A percentile compares a stretch with the other conserved stretches of the same genome.
Conservation (phyloP, 2,888 invertebrate species). For the Synanthedon myopaeformis region DNA sequence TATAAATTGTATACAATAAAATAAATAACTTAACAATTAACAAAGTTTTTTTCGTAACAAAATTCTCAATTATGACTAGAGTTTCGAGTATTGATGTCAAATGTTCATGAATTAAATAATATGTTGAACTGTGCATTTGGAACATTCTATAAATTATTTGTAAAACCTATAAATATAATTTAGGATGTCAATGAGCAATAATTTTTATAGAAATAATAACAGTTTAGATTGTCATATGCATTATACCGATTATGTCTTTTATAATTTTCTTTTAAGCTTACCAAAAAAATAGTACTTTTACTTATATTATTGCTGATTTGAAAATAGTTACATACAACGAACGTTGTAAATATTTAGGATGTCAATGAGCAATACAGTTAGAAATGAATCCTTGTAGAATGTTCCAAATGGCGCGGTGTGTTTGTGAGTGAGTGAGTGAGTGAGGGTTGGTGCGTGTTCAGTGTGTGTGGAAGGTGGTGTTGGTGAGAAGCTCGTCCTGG, state of each 20-base stretch:
- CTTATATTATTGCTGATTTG: too few relatives aligned
- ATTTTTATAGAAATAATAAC: too few relatives aligned
- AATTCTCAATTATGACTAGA: slow-evolving; percentile 49
- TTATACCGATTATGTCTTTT: too few relatives aligned
- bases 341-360: too few relatives aligned
- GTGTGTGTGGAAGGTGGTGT: slow-evolving; percentile 24
- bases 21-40: slow-evolving; percentile 52
- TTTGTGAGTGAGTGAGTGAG: background rate
- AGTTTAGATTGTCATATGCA: too few relatives aligned
- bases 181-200: too few relatives aligned
- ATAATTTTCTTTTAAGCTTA: too few relatives aligned
- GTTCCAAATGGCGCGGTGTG: background rate
- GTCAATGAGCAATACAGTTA: too few relatives aligned
- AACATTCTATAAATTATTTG: background rate
- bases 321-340: too few relatives aligned
- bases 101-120: slow-evolving; percentile 19
- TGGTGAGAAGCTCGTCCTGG: slow-evolving; percentile 81
- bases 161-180: too few relatives aligned
- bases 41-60: slow-evolving; percentile 37
- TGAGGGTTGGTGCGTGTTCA: slow-evolving; percentile 12
- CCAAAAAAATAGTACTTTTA: too few relatives aligned
- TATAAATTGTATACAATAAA: slow-evolving; percentile 56
- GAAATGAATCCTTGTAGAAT: too few relatives aligned
- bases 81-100: slow-evolving; percentile 25
- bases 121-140: slow-evolving; percentile 1